Conservation (phyloP, 2,113 vertebrate species). For the Ia io region DNA sequence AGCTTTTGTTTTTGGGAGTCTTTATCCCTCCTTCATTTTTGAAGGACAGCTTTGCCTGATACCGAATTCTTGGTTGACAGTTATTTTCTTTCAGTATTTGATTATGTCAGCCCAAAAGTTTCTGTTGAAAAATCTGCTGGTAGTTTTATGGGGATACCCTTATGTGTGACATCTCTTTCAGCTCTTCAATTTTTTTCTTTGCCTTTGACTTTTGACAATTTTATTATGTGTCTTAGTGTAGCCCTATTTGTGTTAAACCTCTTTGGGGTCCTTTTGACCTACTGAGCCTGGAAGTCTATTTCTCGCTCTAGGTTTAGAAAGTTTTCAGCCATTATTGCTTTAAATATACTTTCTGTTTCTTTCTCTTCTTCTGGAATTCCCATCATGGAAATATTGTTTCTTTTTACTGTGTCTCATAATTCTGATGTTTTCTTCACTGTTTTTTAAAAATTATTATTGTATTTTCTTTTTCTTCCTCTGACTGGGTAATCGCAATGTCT, state of each 20-base stretch:
- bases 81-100: neutral
- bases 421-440: neutral
- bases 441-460: neutral
- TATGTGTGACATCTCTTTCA: neutral
- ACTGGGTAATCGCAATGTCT: neutral
- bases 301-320: neutral
- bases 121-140: neutral
- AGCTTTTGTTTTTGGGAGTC: neutral
- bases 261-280: neutral
- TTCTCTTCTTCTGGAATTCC: neutral
- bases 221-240: neutral
- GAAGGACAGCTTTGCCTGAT: neutral
- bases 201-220: neutral
- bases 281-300: neutral
- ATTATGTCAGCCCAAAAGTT: neutral
- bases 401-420: neutral
- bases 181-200: neutral
- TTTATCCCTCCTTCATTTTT: neutral
- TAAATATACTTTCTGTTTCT: neutral
- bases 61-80: neutral
- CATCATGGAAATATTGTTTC: neutral
- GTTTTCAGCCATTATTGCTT: neutral
- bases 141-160: neutral
- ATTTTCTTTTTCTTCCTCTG: neutral
- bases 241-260: neutral